Conservation (phyloP, 2,888 invertebrate species). For the Proisotoma minuta region DNA sequence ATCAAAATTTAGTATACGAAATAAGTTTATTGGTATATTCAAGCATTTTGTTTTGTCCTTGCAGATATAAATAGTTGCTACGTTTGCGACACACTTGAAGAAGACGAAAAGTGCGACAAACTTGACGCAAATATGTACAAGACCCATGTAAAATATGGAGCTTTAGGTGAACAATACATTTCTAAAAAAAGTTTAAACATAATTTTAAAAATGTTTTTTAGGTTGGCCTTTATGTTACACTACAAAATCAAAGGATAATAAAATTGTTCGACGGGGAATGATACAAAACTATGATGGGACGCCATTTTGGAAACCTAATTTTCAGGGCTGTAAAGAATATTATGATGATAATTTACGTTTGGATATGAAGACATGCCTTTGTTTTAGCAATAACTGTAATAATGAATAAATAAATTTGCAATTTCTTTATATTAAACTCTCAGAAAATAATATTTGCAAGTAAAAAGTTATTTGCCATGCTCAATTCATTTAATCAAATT, state of each 20-base stretch:
- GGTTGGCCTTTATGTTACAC: not conserved
- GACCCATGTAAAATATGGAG: not conserved
- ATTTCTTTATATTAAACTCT: too few species aligned
- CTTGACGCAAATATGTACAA: not conserved
- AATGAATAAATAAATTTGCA: not conserved
- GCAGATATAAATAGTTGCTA: not conserved
- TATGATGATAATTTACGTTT: not conserved
- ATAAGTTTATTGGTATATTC: too few species aligned
- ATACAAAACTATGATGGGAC: not conserved
- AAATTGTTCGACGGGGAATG: not conserved
- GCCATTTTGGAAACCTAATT: not conserved
- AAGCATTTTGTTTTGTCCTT: not conserved
- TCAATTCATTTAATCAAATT: too few species aligned
- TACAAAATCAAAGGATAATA: not conserved
- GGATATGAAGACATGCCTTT: not conserved
- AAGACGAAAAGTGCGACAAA: not conserved
- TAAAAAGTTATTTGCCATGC: too few species aligned
- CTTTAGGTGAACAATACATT: not conserved
- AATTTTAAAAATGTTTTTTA: not conserved
- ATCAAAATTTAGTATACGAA: too few species aligned
- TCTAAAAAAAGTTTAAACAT: not conserved
- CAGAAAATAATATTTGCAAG: not conserved
- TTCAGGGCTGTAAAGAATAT: not conserved
- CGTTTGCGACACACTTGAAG: not conserved
- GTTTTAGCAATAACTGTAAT: not conserved